A percentile compares a stretch with the other conserved stretches of the same genome.
Conservation (phyloP, 1,140 invertebrate species). For the Drosophila biarmipes region DNA sequence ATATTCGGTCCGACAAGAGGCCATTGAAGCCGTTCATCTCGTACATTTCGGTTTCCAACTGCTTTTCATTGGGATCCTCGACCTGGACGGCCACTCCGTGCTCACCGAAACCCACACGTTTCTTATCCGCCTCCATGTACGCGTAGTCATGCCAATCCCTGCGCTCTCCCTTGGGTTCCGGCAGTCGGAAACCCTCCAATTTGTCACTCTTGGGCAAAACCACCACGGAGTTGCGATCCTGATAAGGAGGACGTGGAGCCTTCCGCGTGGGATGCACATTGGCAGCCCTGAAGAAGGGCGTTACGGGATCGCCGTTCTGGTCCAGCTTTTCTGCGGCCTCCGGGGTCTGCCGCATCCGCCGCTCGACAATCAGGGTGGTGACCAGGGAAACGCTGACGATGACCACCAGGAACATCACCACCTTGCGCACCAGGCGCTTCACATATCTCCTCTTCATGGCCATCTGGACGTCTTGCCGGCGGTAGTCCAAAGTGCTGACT, state of each 20-base stretch:
- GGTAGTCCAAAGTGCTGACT: conserved; percentile 31
- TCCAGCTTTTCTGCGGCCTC: conserved; percentile 44
- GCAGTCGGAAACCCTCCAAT: conserved; percentile 37
- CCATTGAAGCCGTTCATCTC: conserved; percentile 93
- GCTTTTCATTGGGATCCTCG: conserved; percentile 81
- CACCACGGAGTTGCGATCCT: conserved; percentile 52
- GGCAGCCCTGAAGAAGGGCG: conserved; percentile 40
- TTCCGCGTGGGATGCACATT: conserved; percentile 33
- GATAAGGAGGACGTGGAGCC: conserved; percentile 57
- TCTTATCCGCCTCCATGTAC: conserved; percentile 86
- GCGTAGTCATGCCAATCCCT: conserved; percentile 91
- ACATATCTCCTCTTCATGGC: conserved; percentile 71
- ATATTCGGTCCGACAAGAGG: conserved; percentile 91
- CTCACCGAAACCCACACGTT: conserved; percentile 88
- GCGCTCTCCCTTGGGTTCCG: conserved; percentile 78
- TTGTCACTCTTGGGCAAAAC: conserved; percentile 4
- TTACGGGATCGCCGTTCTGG: conserved; percentile 71
- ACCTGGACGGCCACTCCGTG: conserved; percentile 88
- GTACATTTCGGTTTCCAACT: conserved; percentile 87
- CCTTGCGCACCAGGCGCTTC: conserved; percentile 68
- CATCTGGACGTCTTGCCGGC: conserved; percentile 43
- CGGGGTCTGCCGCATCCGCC: conserved; percentile 18
- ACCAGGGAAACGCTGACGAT: conserved; percentile 59
- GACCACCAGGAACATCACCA: conserved; percentile 47
- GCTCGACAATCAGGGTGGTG: conserved; percentile 71